phyloP scores from a whole-genome alignment of 1,140 invertebrate species.

The Bombus superbus region DNA sequence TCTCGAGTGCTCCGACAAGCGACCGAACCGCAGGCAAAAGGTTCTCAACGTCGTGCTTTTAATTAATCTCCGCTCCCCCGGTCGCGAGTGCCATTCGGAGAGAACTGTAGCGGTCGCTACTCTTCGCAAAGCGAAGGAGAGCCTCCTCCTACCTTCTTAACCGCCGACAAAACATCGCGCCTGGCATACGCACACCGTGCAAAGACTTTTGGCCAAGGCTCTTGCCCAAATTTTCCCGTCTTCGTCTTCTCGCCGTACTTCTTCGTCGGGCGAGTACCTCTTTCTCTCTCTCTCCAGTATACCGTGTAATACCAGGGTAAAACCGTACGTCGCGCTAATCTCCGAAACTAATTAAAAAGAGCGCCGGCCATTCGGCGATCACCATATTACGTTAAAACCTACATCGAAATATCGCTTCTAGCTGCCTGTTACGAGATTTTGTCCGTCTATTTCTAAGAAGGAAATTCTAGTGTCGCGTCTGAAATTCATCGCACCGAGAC shows the following conservation, averaged over 20 bases:
- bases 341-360: too few relatives aligned
- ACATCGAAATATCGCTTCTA: too few relatives aligned
- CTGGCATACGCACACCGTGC: neutral
- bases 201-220: neutral
- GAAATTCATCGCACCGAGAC: too few relatives aligned
- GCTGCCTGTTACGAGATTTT: too few relatives aligned
- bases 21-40: conserved; percentile 56
- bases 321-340: too few relatives aligned
- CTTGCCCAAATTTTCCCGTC: neutral
- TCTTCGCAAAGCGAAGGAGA: conserved; percentile 33
- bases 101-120: conserved; percentile 33
- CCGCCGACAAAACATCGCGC: conserved; percentile 29
- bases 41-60: conserved; percentile 66
- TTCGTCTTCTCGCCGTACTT: neutral
- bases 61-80: conserved; percentile 66
- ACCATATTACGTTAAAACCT: too few relatives aligned
- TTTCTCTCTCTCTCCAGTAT: too few relatives aligned
- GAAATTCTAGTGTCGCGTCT: too few relatives aligned
- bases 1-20: neutral
- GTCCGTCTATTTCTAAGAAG: too few relatives aligned
- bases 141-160: neutral
- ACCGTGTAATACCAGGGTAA: too few relatives aligned
- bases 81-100: conserved; percentile 61
- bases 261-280: too few relatives aligned
- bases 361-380: too few relatives aligned